Base-by-base conservation (phyloP, 2,797 vertebrate genomes). In the Lophotriccus pileatus region DNA sequence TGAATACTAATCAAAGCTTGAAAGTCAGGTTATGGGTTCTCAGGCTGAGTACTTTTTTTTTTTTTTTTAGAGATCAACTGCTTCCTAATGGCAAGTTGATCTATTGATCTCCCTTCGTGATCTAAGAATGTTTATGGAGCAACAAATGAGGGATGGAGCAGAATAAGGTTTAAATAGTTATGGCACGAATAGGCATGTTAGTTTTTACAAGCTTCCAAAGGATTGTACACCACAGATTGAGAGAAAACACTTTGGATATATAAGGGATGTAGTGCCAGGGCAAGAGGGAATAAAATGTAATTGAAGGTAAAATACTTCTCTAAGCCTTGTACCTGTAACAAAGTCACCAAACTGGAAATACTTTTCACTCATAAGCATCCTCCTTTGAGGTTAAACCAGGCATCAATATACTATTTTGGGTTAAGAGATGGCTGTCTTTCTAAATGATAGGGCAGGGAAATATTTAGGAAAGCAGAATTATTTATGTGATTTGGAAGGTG, bases 381-480 rank as follows among this genome's bases (percentile, higher is more conserved):
- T 83, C 39, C 67, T 90, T 93, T 2, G 46, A 43, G 36, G 39
- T 87, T 67, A 91, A 93, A 88, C 12, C 62, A 62, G 32, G 34
- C 77, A 89, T 92, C 74, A 85, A 2, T 39, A 64, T 36, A 80
- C 39, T 41, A 39, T 85, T 93, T 90, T 75, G 85, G 59, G 50
- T 90, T 77, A 93, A 87, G 50, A 85, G 79, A 90, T 68, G 32
- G 41, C 74, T 93, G 50, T 36, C 69, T 89, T 93, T 95, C 63
- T 89, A 72, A 93, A 89, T 86, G 60, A 90, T 24, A 92, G 41
- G 47, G 36, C 50, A 84, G 68, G 60, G 79, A 94, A 96, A 94
- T 95, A 92, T 93, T 95, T 95, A 91, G 90, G 84, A 93, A 92
- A 89, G 46, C 25, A 69, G 79, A 89, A 87, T 95, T 94, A 96